Percentiles rank a stretch among this genome's conserved stretches.
phyloP scores from a whole-genome alignment of 1,140 invertebrate genomes.

The Nymphalis io region DNA sequence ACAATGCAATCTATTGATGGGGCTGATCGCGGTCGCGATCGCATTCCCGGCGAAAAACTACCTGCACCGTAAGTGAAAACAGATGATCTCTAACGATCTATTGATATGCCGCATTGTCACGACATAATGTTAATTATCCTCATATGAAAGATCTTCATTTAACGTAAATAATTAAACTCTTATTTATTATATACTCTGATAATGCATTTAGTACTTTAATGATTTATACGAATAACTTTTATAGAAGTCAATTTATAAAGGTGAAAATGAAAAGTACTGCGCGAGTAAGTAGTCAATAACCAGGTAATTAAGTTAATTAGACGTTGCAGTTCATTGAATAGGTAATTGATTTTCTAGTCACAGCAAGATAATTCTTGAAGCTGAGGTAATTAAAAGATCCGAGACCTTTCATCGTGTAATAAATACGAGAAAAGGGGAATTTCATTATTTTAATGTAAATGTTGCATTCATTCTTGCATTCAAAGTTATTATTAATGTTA shows the following conservation, averaged over 20 bases:
- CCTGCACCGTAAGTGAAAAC: conserved; percentile 59
- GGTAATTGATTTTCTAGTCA: conserved; percentile 34
- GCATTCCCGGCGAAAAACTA: conserved; percentile 58
- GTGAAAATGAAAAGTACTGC: neutral
- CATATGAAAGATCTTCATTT: conserved; percentile 30
- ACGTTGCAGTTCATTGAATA: conserved; percentile 29
- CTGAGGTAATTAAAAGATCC: conserved; percentile 29
- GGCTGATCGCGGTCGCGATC: conserved; percentile 59
- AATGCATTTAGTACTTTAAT: neutral
- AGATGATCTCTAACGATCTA: conserved; percentile 50
- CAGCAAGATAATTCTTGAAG: conserved; percentile 30
- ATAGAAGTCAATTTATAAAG: neutral
- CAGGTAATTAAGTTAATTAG: conserved; percentile 11
- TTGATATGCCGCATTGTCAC: conserved; percentile 44
- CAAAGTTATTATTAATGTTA: too few species aligned
- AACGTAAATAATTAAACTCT: conserved; percentile 1
- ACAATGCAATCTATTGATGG: conserved; percentile 54
- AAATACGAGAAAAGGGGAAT: neutral
- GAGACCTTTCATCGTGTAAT: conserved; percentile 12
- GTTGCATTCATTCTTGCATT: too few species aligned
- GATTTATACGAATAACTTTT: neutral
- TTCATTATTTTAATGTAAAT: neutral
- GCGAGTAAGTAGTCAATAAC: neutral
- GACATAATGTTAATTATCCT: conserved; percentile 33
- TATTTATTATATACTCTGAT: neutral